A percentile compares a stretch with the other conserved stretches of the same genome.
Evolutionary conservation across 2,113 vertebrate species (phyloP).

Genomic region (Procapra przewalskii): DNA sequence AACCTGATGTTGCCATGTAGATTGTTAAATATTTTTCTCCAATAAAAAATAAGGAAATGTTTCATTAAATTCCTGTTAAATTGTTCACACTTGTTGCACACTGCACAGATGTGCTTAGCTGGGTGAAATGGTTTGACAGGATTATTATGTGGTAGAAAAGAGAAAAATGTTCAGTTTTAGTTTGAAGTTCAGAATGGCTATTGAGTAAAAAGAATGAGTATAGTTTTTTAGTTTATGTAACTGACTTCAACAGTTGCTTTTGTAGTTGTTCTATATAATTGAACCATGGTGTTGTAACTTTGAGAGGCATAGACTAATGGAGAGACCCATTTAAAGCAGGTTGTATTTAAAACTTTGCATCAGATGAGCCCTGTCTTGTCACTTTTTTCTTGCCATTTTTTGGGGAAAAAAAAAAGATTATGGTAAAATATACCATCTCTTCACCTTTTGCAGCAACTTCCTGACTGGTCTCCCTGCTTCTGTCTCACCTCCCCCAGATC

Average conservation of each 20-base stretch:
- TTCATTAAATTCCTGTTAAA: constrained; percentile 63
- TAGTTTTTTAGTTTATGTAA: constrained; percentile 48
- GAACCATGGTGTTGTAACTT: constrained; percentile 9
- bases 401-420: background rate
- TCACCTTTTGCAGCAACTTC: constrained; percentile 6
- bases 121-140: constrained; percentile 53
- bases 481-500: background rate
- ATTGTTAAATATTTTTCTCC: constrained; percentile 3
- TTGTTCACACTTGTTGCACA: constrained; percentile 58
- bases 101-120: constrained; percentile 57
- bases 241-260: constrained; percentile 48
- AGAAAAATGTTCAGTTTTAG: constrained; percentile 42
- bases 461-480: background rate
- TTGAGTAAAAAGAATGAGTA: constrained; percentile 43
- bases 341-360: constrained; percentile 31
- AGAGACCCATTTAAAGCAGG: constrained; percentile 37
- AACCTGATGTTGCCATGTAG: constrained; percentile 52
- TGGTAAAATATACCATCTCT: constrained; percentile 1
- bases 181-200: constrained; percentile 31
- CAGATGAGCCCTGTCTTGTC: background rate
- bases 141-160: constrained; percentile 31
- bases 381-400: background rate
- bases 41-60: constrained; percentile 54
- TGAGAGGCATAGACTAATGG: constrained; percentile 15
- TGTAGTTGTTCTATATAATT: constrained; percentile 53